Evolutionary conservation across 2,888 invertebrate genomes (phyloP), one percentile per base, ranked within the genome.

Genomic region (Saturnia japonica): DNA sequence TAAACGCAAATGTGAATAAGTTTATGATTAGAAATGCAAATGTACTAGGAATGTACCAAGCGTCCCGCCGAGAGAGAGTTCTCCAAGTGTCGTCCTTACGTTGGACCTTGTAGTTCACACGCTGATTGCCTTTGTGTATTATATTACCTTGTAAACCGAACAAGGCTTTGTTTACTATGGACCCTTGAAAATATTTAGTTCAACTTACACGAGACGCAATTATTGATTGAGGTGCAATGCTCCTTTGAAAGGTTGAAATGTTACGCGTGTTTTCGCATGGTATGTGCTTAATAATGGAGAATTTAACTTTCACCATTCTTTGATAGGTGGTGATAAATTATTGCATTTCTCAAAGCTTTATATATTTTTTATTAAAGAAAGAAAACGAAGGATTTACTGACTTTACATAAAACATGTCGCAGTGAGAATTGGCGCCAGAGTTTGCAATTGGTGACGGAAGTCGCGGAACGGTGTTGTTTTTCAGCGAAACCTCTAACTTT

Each of bases 1-100:
- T 25, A 14, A 34, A 40, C n/a, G n/a, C 12, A 54, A 11, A 45
- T 28, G 62, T 60, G 47, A 69, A 40, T 69, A 45, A 22, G 69
- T 60, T 19, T 34, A 34, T 19, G 57, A 69, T 69, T 69, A 60
- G 47, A 64, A 69, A 69, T 69, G 57, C 69, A 69, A 69, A 69
- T 69, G 51, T 40, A 16, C 51, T 12, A 54, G 34, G n/a, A 54
- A 40, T 40, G 40, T 51, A 54, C 40, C n/a, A 68, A 28, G 22
- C 54, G 68, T 19, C 51, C 68, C 68, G 22, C 22, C 16, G 68
- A 51, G 68, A 54, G 47, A 34, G 22, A 64, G 64, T 64, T 64
- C n/a, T n/a, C 64, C 40, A 64, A 64, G 64, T 16, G 64, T 64
- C 64, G 40, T 40, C 40, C 40, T 64, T 64, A 64, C 64, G 40